Conservation (phyloP, 2,797 vertebrate species). For the Australoheros facetus region DNA sequence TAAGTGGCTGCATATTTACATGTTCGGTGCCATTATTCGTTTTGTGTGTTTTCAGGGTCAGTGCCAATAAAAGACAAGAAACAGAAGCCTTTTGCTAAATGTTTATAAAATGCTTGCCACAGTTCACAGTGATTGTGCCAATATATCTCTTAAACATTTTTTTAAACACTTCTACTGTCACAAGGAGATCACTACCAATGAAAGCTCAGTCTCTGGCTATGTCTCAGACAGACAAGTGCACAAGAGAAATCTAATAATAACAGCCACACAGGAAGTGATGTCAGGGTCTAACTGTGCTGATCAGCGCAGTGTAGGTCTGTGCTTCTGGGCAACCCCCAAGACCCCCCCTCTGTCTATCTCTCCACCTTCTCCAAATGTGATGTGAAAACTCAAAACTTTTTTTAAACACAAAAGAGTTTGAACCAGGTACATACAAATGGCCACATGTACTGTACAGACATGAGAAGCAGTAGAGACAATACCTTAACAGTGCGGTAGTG, state of each 20-base stretch:
- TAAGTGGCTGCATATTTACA: constrained; percentile 25
- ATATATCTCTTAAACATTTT: neutral
- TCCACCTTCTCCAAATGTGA: neutral
- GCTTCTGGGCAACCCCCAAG: neutral
- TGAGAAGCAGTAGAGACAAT: neutral
- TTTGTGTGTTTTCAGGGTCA: neutral
- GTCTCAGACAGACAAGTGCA: neutral
- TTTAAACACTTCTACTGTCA: neutral
- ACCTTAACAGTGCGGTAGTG: constrained; percentile 94
- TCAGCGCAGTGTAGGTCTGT: neutral
- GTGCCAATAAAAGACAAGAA: constrained; percentile 11
- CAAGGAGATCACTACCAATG: neutral
- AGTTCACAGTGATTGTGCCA: neutral
- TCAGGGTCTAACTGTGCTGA: neutral
- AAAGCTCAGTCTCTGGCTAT: neutral
- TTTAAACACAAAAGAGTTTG: neutral
- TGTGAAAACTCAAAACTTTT: neutral
- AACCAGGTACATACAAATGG: neutral
- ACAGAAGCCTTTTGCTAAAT: constrained; percentile 9
- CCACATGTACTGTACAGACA: neutral
- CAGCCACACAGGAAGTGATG: neutral
- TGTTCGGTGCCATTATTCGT: constrained; percentile 19
- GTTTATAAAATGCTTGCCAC: neutral
- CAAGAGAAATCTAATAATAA: neutral
- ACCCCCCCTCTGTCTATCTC: neutral